Base-by-base conservation (phyloP, 2,888 invertebrate species). In the Pyrrhosoma nymphula region DNA sequence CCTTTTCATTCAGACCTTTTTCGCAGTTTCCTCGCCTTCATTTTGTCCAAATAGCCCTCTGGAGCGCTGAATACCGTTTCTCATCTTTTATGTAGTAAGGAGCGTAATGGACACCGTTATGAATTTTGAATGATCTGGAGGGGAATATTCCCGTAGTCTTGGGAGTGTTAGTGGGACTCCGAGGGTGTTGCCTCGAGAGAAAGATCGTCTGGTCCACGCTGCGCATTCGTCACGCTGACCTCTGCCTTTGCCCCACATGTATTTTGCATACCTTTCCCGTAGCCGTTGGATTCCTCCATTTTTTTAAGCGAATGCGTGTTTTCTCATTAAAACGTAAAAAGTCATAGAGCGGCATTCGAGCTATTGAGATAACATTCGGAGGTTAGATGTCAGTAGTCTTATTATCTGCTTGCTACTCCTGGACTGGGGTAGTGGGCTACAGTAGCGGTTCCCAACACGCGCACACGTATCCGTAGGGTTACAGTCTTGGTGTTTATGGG, bases 1-100 rank as follows among this genome's bases (percentile, higher is more conserved):
- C 14, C 69, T 30, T 30, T 14, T 14, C 82, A 18, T 35, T 35
- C 35, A 30, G 35, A 35, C 82, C 26, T 12, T 47, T 82, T 35
- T 30, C 82, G 30, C 26, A 82, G 82, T 16, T 82, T 35, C 35
- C 23, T 18, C 30, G 30, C 10, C 35, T 82, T 82, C 16, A 82
- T 35, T 82, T 14, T 16, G 35, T 4, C 82, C 82, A 10, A 16
- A 35, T 14, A 35, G 82, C 82, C 30, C 82, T 35, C n/a, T 14
- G 23, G 35, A 26, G 0, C 30, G 82, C 82, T 35, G 82, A 30
- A 82, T 82, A 82, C 6, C 82, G 10, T 35, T 82, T 26, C 30
- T 82, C 26, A 35, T 30, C 82, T 82, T 82, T 82, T 82, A 82
- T 82, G 82, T 82, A 82, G 82, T 16, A 35, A 82, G 82, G 26